Conservation (phyloP, 2,888 invertebrate genomes). For the Ophion slaviceki region DNA sequence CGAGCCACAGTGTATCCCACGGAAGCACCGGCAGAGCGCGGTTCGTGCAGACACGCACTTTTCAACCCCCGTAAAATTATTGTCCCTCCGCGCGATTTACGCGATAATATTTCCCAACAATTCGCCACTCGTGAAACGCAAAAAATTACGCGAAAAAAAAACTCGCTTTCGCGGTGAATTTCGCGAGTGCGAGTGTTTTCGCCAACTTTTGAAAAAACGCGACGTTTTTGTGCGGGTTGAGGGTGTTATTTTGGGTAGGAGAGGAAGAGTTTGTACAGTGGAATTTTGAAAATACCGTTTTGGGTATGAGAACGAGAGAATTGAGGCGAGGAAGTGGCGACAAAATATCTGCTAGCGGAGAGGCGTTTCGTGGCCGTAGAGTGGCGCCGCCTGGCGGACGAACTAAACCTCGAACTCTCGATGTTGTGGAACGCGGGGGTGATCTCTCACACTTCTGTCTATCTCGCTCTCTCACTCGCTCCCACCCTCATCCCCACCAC, state of each 20-base stretch:
- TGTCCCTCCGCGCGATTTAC: conserved; percentile 64
- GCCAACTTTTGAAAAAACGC: too few species aligned
- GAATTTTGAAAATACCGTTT: not conserved
- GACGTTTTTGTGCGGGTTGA: too few species aligned
- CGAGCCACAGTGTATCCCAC: conserved; percentile 25
- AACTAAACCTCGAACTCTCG: conserved; percentile 52
- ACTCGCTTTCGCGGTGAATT: too few species aligned
- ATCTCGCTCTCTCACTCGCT: conserved; percentile 26
- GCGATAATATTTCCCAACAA: not conserved
- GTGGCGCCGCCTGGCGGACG: conserved; percentile 80
- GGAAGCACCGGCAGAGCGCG: conserved; percentile 15
- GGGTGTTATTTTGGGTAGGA: not conserved
- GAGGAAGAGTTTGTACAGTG: not conserved
- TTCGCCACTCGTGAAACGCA: too few species aligned
- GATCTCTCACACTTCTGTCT: conserved; percentile 71
- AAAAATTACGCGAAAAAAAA: too few species aligned
- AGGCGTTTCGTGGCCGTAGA: conserved; percentile 75
- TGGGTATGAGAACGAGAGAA: not conserved
- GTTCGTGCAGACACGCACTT: conserved; percentile 78
- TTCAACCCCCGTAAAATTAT: conserved; percentile 77
- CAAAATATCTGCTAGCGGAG: conserved; percentile 59
- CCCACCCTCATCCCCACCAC: conserved; percentile 71
- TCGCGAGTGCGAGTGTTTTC: too few species aligned
- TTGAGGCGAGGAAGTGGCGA: conserved; percentile 36
- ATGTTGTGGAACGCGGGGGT: conserved; percentile 77